These are phyloP conservation scores for Agonum fuliginosum DNA, from an alignment of 2,888 invertebrate species.

Conservation along the genomic window DNA sequence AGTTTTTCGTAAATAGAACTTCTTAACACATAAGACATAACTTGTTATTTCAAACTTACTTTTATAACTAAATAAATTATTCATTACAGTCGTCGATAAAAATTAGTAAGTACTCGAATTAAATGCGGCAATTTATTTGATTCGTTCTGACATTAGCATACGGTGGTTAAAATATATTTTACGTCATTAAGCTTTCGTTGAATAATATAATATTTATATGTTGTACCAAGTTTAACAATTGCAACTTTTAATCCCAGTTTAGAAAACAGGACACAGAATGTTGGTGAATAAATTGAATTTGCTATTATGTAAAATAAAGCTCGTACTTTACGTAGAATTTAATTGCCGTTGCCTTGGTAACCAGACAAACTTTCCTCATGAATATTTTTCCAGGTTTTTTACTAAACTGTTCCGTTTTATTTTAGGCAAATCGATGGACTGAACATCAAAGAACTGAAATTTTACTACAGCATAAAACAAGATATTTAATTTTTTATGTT, in stretches of 20 bases:
- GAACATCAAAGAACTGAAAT: constrained; percentile 1
- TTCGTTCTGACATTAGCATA: no score
- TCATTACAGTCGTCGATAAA: no score
- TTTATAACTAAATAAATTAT: no score
- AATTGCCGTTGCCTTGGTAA: constrained; percentile 15
- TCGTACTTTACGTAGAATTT: constrained; percentile 1
- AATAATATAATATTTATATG: constrained; percentile 13
- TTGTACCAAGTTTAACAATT: constrained; percentile 20
- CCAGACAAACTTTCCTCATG: constrained; percentile 16
- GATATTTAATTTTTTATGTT: constrained; percentile 12
- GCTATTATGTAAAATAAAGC: constrained; percentile 28
- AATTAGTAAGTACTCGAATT: no score
- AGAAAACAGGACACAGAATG: constrained; percentile 5
- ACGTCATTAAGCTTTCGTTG: no score
- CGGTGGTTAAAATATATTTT: no score
- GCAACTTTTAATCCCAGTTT: constrained; percentile 29
- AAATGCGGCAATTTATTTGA: no score
- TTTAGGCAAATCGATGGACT: neutral
- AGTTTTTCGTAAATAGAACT: no score
- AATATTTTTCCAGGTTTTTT: constrained; percentile 27
- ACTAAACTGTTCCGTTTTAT: constrained; percentile 11
- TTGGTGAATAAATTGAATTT: constrained; percentile 2
- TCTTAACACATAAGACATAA: no score
- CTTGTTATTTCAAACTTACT: no score
- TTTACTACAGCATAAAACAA: constrained; percentile 18